Evolutionary conservation across 2,113 vertebrate genomes (phyloP), one percentile per base, ranked within the genome.

Genomic region (Chaetops frenatus): DNA sequence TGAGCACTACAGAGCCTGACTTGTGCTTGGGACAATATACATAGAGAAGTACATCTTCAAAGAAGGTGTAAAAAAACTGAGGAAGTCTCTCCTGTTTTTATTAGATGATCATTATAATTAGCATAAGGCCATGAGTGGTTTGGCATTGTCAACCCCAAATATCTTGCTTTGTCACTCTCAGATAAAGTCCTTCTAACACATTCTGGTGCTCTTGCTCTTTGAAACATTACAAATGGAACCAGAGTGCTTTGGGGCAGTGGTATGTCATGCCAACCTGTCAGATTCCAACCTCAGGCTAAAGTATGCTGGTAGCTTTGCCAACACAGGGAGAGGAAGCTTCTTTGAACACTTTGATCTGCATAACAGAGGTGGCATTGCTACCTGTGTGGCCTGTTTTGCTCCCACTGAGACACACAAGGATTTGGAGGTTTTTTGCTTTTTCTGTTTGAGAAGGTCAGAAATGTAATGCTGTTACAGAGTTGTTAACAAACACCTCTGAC

Each of bases 331-430:
- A 73, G 69, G 91, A 95, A 76, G 84, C 91, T 81, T 48, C 58
- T 94, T 88, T 85, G 67, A 92, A 74, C 53, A 15, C 69, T 95
- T 97, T 74, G 29, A 81, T 84, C 51, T 45, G 79, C 14, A 11
- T 62, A 83, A 35, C 5, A 62, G 64, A 93, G 69, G 70, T 92
- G 66, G 35, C 72, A 70, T 76, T 91, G 78, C 82, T 84, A 15
- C 79, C 91, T 96, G 81, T 98, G 97, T 97, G 96, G 92, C 96
- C 96, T 87, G 0, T 76, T 50, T 16, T n/a, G 47, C 40, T 74
- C 51, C 56, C 38, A 22, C 21, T 25, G 35, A 95, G 51, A 93
- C 42, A 58, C 24, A 31, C 5, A 24, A 84, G 38, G 47, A n/a
- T 51, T 81, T 85, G 56, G 48, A 76, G 50, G 50, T 6, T 23